These are phyloP conservation scores for Prunella himalayana DNA, from an alignment of 2,113 vertebrate genomes.

Conservation along the genomic window DNA sequence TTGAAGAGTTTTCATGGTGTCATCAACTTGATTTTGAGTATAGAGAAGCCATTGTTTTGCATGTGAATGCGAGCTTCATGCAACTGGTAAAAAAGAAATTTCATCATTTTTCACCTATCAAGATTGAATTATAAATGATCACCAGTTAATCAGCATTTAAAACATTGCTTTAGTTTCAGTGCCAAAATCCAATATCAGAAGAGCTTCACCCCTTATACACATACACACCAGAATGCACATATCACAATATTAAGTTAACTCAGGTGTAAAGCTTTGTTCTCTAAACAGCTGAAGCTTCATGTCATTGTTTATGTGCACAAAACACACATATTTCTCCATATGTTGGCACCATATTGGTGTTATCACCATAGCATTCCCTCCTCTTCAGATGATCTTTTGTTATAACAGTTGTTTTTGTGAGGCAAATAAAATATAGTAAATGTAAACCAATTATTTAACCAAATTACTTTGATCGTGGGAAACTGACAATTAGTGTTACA, in stretches of 20 bases:
- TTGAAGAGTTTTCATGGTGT: background rate
- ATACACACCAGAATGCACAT: background rate
- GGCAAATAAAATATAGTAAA: conserved; percentile 65
- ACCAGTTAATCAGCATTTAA: background rate
- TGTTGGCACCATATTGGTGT: conserved; percentile 55
- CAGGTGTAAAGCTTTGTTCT: conserved; percentile 39
- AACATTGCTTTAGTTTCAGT: background rate
- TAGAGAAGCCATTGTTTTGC: background rate
- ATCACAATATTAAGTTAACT: background rate
- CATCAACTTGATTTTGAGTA: background rate
- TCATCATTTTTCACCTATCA: background rate
- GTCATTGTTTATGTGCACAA: conserved; percentile 26
- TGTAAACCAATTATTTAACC: conserved; percentile 69
- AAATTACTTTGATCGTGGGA: conserved; percentile 67
- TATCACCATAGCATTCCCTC: conserved; percentile 43
- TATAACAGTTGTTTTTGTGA: conserved; percentile 46
- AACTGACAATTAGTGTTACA: conserved; percentile 65
- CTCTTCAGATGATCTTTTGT: conserved; percentile 55
- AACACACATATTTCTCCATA: conserved; percentile 35
- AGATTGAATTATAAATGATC: background rate
- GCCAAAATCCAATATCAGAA: background rate
- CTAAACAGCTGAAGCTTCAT: conserved; percentile 8
- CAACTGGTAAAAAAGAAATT: background rate
- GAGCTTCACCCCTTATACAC: background rate
- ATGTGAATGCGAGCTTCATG: background rate